Base-by-base conservation (phyloP, 2,888 invertebrate species). In the Tachina fera region DNA sequence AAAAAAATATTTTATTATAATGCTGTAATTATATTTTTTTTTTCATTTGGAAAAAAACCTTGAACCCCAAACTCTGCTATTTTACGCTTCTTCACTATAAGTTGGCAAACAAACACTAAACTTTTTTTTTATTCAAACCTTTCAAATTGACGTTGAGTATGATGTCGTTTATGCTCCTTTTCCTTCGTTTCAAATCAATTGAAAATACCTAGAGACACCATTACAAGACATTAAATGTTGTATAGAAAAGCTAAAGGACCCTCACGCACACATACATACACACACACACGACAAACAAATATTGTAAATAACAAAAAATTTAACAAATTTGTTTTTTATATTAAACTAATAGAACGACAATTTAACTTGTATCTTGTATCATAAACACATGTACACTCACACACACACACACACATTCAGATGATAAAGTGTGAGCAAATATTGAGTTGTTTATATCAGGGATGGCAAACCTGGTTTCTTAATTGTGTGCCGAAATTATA, bases 281-380 rank as follows among this genome's bases (percentile, higher is more conserved):
- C 9, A 13, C 39, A 16, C 31, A 49, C 11, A 53, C 10, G 9
- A 2, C 16, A 19, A 76, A 31, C 31, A 76, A 45, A 49, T 22
- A 51, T 53, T 56, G 47, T 19, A 67, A 67, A 78, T 49, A 71
- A 63, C 45, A 53, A 43, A 43, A 67, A 74, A 72, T 80, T 84
- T 78, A 78, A 81, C 61, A 84, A 67, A 85, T 82, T 82, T 82
- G 81, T 82, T 85, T 72, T 82, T 51, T 82, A 47, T 82, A 85
- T 82, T 82, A 78, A 85, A 78, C 78, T 75, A 75, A 85, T 71
- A 70, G 85, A 74, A 65, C 13, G 47, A 82, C 78, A 85, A 82
- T 81, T 81, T 65, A 85, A 60, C 63, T 74, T 78, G 19, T 63
- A 67, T 68, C 14, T 31, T 72, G 41, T 4, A 31, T 41, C 16